These are phyloP conservation scores for Candoia aspera DNA, from an alignment of 2,113 vertebrate species.

Conservation along the genomic window DNA sequence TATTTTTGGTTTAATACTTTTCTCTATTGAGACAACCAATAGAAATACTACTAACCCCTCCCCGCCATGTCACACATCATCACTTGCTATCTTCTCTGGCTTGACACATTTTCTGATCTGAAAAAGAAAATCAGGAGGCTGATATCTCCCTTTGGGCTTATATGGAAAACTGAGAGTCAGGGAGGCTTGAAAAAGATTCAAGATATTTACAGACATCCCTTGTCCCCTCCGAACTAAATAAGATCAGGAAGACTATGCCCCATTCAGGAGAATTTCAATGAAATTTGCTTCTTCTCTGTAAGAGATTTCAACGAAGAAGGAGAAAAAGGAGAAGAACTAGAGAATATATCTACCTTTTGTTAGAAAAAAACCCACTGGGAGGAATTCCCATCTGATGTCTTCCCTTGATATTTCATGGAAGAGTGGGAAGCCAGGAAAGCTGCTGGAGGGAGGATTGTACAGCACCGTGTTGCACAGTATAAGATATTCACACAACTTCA, in stretches of 20 bases:
- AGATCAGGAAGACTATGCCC: not conserved
- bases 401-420: no score
- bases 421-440: no score
- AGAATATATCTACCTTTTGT: no score
- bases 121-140: not conserved
- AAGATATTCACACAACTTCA: no score
- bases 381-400: no score
- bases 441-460: no score
- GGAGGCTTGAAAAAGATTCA: not conserved
- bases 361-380: not conserved
- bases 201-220: not conserved
- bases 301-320: no score
- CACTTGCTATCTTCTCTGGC: not conserved
- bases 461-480: no score
- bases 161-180: not conserved
- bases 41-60: not conserved
- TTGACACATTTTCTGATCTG: not conserved
- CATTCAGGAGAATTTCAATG: not conserved
- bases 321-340: no score
- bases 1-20: not conserved
- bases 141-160: not conserved
- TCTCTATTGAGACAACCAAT: not conserved
- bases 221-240: not conserved
- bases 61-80: not conserved
- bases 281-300: not conserved